Evolutionary conservation across 2,113 vertebrate genomes (phyloP).

Genomic region (Macquaria australasica): DNA sequence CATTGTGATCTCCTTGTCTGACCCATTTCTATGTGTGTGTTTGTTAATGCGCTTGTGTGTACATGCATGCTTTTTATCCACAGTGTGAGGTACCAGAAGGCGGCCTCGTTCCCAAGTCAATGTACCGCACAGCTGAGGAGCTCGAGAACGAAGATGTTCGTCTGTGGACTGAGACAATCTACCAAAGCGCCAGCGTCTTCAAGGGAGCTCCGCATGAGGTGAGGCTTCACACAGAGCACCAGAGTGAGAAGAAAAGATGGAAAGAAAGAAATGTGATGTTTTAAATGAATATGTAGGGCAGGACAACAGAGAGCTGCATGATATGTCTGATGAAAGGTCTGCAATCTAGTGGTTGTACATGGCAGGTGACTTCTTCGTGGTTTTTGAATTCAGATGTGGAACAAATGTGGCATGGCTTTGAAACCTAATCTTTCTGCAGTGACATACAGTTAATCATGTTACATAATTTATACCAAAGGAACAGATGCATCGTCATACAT

Average conservation of each 20-base stretch:
- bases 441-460: constrained; percentile 2
- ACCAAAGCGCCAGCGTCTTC: constrained; percentile 95
- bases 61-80: constrained; percentile 27
- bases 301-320: not conserved
- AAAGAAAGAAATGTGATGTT: not conserved
- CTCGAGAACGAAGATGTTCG: constrained; percentile 93
- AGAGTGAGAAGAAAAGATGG: not conserved
- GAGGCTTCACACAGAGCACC: constrained; percentile 36
- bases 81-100: constrained; percentile 98
- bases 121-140: constrained; percentile 95
- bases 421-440: constrained; percentile 16
- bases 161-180: constrained; percentile 97
- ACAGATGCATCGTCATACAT: not conserved
- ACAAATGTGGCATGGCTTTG: not conserved
- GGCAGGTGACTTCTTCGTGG: not conserved
- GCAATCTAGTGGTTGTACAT: constrained; percentile 67
- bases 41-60: constrained; percentile 35
- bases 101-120: constrained; percentile 95
- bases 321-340: not conserved
- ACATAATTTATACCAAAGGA: constrained; percentile 7
- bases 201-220: constrained; percentile 91
- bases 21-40: constrained; percentile 20
- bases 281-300: constrained; percentile 41
- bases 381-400: not conserved
- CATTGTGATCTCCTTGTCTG: constrained; percentile 17